These are phyloP conservation scores for Archocentrus centrarchus DNA, from an alignment of 2,113 vertebrate species.

Conservation along the genomic window DNA sequence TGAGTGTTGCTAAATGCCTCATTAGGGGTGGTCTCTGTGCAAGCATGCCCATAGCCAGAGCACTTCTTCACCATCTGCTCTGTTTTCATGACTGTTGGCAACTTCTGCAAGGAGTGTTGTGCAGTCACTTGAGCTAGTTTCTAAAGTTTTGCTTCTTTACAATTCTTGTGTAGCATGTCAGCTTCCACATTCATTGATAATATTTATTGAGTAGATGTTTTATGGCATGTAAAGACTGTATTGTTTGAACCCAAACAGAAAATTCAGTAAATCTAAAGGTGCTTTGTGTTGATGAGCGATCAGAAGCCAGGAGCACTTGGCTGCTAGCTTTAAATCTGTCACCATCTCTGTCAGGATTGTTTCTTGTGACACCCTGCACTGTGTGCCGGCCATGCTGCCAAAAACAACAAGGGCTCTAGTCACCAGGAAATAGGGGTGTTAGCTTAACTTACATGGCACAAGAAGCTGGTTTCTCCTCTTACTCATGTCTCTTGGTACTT, in stretches of 20 bases:
- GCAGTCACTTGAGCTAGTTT: neutral
- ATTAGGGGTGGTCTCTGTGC: slow-evolving; percentile 70
- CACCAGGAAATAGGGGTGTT: slow-evolving; percentile 71
- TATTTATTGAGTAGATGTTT: neutral
- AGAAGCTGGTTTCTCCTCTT: slow-evolving; percentile 43
- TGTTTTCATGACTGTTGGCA: slow-evolving; percentile 31
- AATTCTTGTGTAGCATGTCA: neutral
- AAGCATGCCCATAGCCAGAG: slow-evolving; percentile 57
- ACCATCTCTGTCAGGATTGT: slow-evolving; percentile 52
- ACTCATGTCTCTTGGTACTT: slow-evolving; percentile 12
- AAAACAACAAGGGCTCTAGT: slow-evolving; percentile 69
- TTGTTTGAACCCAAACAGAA: neutral
- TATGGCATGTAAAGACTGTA: neutral
- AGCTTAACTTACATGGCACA: slow-evolving; percentile 70
- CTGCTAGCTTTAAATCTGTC: slow-evolving; percentile 63
- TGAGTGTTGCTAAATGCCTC: slow-evolving; percentile 75
- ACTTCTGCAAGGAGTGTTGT: slow-evolving; percentile 4
- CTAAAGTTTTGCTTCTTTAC: neutral
- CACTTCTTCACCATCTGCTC: slow-evolving; percentile 60
- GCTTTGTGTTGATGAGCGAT: slow-evolving; percentile 22
- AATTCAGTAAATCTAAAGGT: slow-evolving; percentile 13
- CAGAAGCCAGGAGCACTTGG: slow-evolving; percentile 23
- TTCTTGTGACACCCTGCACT: slow-evolving; percentile 62
- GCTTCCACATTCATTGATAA: neutral
- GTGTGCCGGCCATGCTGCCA: slow-evolving; percentile 61